Conservation (phyloP, 1,140 invertebrate species). For the honey bee (Apis mellifera) region Amel_HAv3.1 CM009934.2:11976501-11977000, state of each 20-base stretch:
- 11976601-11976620: background rate
- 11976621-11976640: slow-evolving; percentile 1
- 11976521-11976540: background rate
- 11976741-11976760: slow-evolving; percentile 73
- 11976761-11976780: slow-evolving; percentile 79
- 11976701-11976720: background rate
- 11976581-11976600: background rate
- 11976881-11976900: slow-evolving; percentile 86
- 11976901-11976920: slow-evolving; percentile 83
- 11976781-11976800: slow-evolving; percentile 75
- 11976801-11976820: slow-evolving; percentile 67
- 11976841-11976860: slow-evolving; percentile 73
- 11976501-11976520: background rate
- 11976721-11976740: slow-evolving; percentile 46
- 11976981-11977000: slow-evolving; percentile 82
- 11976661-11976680: background rate
- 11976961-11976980: no score
- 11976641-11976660: background rate
- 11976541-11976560: slow-evolving; percentile 54
- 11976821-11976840: slow-evolving; percentile 77
- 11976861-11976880: slow-evolving; percentile 83
- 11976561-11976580: slow-evolving; percentile 2
- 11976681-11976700: background rate
- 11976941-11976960: background rate
- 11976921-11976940: background rate